Evolutionary conservation across 2,797 vertebrate genomes (phyloP).

Genomic region (Darevskia nairensis): DNA sequence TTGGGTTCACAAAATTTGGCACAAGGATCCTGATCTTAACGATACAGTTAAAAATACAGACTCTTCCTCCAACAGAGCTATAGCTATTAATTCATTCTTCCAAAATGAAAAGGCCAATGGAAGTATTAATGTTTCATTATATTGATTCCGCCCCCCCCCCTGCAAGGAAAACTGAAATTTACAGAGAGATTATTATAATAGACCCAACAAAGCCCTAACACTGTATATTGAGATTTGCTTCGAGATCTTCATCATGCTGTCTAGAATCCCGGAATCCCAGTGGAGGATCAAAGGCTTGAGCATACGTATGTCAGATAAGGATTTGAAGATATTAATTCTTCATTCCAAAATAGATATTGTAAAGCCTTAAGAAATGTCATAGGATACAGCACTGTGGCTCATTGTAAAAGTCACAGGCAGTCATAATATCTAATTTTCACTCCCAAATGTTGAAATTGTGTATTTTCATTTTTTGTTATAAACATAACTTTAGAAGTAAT

Average conservation of each 20-base stretch:
- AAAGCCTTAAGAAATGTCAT: constrained; percentile 13
- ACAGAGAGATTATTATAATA: background rate
- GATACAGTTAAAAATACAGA: background rate
- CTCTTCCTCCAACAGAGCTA: background rate
- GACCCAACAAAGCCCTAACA: background rate
- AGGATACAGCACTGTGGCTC: background rate
- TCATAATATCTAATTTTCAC: background rate
- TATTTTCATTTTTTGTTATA: background rate
- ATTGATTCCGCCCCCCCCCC: background rate
- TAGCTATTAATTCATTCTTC: background rate
- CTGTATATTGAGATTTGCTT: background rate
- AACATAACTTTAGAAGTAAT: background rate
- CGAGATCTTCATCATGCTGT: background rate
- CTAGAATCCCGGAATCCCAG: background rate
- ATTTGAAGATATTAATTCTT: constrained; percentile 24
- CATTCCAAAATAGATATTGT: constrained; percentile 29
- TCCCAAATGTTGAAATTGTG: background rate
- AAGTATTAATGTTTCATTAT: background rate
- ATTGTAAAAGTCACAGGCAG: background rate
- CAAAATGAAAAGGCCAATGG: background rate
- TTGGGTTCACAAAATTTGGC: background rate
- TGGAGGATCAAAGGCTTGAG: constrained; percentile 4
- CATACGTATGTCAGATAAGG: background rate
- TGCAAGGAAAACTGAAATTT: background rate
- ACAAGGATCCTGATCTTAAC: background rate